Base-by-base conservation (phyloP, 1,140 invertebrate species). In the Saccostrea echinata region DNA sequence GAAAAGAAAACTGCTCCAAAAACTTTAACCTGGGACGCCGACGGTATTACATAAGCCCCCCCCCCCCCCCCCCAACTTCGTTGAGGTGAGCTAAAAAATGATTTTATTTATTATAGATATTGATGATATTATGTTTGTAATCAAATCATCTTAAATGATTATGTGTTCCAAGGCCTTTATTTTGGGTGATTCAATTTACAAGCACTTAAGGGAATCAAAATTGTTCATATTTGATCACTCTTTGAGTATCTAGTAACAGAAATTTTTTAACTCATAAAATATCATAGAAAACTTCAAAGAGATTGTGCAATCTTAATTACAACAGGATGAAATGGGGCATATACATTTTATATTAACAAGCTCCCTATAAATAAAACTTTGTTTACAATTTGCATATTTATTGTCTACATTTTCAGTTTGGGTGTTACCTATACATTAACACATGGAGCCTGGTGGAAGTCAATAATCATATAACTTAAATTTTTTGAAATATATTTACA, bases 251-350 rank as follows among this genome's bases (percentile, higher is more conserved):
- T 64, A 64, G 68, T 33, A 76, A 30, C 68, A 76, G 24, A 30
- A 27, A 13, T 9, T 33, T 76, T 30, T 43, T 4, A 43, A 43
- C 30, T 11, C 27, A 16, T 33, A 27, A 33, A 27, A 76, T 16
- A 16, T 16, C 3, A 33, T 11, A 27, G n/a, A 76, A 76, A 30
- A 30, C 68, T 76, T 76, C 27, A 18, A 30, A 76, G 27, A 76
- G 68, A 76, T 76, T 30, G 13, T 76, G 24, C 27, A 33, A 76
- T 76, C 68, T 30, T 76, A 76, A 76, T 76, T 76, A 76, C 27
- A 76, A 30, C 68, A 13, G 27, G 24, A 76, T 33, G 64, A 76
- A 30, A 76, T 8, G 27, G 30, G 68, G 33, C 24, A 76, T 9
- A n/a, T 61, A 21, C 27, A 27, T 13, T 76, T 76, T 76, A 24